Base-by-base conservation (phyloP, 2,888 invertebrate genomes). In the Automeris io region DNA sequence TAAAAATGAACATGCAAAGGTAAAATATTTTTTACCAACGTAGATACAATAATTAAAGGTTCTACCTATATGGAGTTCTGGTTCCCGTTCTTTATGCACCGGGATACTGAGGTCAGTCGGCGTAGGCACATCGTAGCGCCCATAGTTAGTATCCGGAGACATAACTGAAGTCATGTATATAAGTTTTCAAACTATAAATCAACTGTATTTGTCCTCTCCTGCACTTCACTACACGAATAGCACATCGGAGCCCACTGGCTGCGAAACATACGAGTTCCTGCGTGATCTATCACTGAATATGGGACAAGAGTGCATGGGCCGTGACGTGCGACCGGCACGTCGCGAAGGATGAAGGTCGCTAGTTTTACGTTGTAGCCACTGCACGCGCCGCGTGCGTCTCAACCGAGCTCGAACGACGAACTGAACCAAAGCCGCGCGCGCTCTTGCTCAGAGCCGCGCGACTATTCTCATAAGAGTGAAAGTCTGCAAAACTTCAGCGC, bases 51-150 rank as follows among this genome's bases (percentile, higher is more conserved):
- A 29, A 16, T 7, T 16, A 29, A 16, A 3, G 5, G 23, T 22
- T 42, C 57, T 81, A 92, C 92, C 92, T 90, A 93, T 91, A 74
- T 92, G 91, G 42, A 93, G 86, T 55, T 91, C 91, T 22, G 92
- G 92, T 68, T 92, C 92, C 43, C 91, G 73, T 47, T 83, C 83
- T 67, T 77, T 76, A 47, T 76, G 80, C 51, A 61, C 69, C 48
- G 81, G 68, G 54, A 70, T 73, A 61, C 88, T 80, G 55, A 82
- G 81, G 46, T 90, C 88, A 44, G 86, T 80, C 41, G 89, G 88
- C 54, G 88, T 70, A 54, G 89, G 88, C 72, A 77, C 75, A 65
- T 85, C 86, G 61, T 82, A 86, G 70, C 87, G 79, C 69, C 86
- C 88, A 64, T 88, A 88, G 58, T 88, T 90, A 74, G 91, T 91